These are phyloP conservation scores for Philhelius pedissequus DNA, from an alignment of 2,888 invertebrate species.

Conservation along the genomic window DNA sequence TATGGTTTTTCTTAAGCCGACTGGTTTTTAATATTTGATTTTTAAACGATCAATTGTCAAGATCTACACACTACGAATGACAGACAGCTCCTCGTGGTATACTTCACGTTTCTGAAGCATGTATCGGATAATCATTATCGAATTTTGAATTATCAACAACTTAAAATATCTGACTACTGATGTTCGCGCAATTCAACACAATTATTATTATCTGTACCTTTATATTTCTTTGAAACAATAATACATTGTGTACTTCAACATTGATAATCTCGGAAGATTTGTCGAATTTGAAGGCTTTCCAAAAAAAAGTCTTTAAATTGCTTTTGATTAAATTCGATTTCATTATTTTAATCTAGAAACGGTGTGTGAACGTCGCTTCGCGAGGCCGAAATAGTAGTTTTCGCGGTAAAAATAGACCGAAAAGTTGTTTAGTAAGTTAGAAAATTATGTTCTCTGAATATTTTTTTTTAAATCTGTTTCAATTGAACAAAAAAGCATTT, in stretches of 20 bases:
- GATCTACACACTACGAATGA: neutral
- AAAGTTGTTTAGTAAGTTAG: neutral
- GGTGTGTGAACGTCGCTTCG: conserved; percentile 40
- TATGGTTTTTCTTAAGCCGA: neutral
- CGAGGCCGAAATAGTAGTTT: conserved; percentile 6
- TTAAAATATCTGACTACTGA: neutral
- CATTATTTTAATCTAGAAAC: conserved; percentile 32
- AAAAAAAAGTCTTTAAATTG: conserved; percentile 54
- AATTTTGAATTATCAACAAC: neutral
- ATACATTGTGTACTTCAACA: no score
- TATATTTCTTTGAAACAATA: no score
- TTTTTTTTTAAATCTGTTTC: neutral
- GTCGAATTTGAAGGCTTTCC: neutral
- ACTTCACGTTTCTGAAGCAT: conserved; percentile 2
- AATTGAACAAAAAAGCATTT: neutral
- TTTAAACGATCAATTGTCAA: neutral
- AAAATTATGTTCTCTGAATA: neutral
- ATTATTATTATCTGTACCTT: neutral
- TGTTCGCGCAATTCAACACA: neutral
- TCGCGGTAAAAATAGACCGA: conserved; percentile 4
- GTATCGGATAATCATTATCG: neutral
- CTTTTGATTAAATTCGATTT: neutral
- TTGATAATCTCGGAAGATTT: conserved; percentile 8
- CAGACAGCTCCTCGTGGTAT: neutral
- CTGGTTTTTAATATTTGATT: neutral